phyloP scores from a whole-genome alignment of 1,140 invertebrate species.

The Coelopa frigida region DNA sequence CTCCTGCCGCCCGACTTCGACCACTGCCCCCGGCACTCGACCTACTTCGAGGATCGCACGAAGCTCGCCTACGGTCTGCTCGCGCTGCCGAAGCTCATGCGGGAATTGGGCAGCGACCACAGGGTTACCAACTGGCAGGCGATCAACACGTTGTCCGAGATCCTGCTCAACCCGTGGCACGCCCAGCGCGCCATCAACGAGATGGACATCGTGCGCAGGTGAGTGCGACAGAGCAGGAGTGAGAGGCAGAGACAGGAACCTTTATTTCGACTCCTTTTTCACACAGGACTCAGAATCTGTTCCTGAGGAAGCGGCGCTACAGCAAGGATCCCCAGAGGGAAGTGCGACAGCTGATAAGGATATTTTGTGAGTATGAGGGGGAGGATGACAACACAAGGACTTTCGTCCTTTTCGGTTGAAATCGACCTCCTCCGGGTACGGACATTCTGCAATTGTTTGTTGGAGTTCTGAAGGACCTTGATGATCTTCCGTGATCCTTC shows the following conservation, averaged over 20 bases:
- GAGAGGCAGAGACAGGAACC: too few relatives aligned
- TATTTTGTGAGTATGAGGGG: constrained; percentile 9
- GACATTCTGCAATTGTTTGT: too few relatives aligned
- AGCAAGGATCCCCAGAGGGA: constrained; percentile 19
- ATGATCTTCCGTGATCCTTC: too few relatives aligned
- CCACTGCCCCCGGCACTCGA: too few relatives aligned
- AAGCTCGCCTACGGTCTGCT: constrained; percentile 31
- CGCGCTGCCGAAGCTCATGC: constrained; percentile 31
- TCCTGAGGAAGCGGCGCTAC: constrained; percentile 26
- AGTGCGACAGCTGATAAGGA: constrained; percentile 1
- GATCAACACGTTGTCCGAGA: constrained; percentile 26
- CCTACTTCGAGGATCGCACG: constrained; percentile 28
- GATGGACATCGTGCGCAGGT: constrained; percentile 32
- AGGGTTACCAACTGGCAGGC: constrained; percentile 24
- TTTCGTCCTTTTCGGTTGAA: background rate
- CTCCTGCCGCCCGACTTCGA: background rate
- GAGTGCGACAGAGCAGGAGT: too few relatives aligned
- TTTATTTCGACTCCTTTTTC: background rate
- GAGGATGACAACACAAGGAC: background rate
- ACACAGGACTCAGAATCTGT: constrained; percentile 12
- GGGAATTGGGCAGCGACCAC: constrained; percentile 28
- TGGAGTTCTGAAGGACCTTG: too few relatives aligned
- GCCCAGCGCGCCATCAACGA: constrained; percentile 25
- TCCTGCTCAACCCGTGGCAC: constrained; percentile 28
- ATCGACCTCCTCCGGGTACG: too few relatives aligned